Conservation (phyloP, 1,140 invertebrate species). For the Lycorma delicatula region DNA sequence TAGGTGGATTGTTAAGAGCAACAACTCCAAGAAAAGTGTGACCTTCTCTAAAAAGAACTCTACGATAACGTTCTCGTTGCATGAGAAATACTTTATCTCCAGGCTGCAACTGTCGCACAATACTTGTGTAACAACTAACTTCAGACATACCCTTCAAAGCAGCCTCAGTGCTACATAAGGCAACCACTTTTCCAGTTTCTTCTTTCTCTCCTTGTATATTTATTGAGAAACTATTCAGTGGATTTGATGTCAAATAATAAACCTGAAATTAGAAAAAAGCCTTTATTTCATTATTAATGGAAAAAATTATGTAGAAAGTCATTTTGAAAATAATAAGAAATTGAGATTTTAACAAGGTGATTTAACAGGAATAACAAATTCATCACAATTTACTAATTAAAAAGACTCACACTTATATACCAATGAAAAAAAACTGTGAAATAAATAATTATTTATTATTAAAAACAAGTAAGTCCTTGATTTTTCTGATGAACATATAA, state of each 20-base stretch:
- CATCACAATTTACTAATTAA: too few species aligned
- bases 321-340: too few species aligned
- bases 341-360: too few species aligned
- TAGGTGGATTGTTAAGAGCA: background rate
- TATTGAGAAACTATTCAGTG: background rate
- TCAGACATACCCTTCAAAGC: background rate
- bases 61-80: background rate
- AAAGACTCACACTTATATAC: too few species aligned
- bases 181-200: background rate
- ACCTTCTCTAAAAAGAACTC: background rate
- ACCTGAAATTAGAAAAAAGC: background rate
- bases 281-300: too few species aligned
- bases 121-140: background rate
- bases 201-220: background rate
- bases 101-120: background rate
- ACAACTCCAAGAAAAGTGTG: background rate
- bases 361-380: too few species aligned
- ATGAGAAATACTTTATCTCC: background rate
- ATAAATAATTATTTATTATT: too few species aligned
- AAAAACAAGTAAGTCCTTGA: too few species aligned
- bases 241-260: background rate
- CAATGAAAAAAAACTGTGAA: too few species aligned
- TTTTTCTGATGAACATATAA: too few species aligned
- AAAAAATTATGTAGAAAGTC: too few species aligned
- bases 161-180: background rate